Evolutionary conservation across 2,113 vertebrate genomes (phyloP).

Genomic region (Bothrops jararaca): DNA sequence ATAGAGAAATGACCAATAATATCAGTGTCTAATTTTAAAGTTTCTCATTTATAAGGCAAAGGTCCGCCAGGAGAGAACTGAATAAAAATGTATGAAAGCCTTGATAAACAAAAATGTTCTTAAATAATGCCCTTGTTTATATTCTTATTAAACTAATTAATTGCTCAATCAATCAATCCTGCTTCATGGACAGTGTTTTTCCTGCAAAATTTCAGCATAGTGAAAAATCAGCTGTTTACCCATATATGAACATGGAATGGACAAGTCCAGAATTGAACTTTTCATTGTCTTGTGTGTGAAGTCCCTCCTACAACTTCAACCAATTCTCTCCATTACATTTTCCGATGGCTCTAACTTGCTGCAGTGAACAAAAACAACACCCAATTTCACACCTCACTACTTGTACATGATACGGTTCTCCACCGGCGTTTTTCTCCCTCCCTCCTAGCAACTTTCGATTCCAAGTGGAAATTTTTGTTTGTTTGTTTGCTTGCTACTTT

Average conservation of each 20-base stretch:
- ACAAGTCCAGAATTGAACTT: background rate
- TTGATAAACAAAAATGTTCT: background rate
- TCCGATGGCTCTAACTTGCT: background rate
- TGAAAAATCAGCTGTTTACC: background rate
- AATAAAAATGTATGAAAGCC: background rate
- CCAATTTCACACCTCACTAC: constrained; percentile 34
- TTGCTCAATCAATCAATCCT: background rate
- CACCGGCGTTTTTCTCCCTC: background rate
- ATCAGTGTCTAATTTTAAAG: background rate
- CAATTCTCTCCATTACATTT: background rate
- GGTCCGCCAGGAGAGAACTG: background rate
- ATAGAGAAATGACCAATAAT: background rate
- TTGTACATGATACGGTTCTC: background rate
- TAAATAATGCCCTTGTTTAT: background rate
- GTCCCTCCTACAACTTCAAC: constrained; percentile 7
- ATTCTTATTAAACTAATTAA: background rate
- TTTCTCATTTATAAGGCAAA: background rate
- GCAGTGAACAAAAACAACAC: background rate
- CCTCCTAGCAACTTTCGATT: background rate
- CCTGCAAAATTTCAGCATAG: background rate
- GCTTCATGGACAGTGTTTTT: background rate
- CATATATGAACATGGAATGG: background rate
- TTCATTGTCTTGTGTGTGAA: background rate
- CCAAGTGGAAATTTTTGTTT: background rate
- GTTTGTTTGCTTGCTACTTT: background rate